phyloP scores from a whole-genome alignment of 2,888 invertebrate species.

The Apantesis nais region DNA sequence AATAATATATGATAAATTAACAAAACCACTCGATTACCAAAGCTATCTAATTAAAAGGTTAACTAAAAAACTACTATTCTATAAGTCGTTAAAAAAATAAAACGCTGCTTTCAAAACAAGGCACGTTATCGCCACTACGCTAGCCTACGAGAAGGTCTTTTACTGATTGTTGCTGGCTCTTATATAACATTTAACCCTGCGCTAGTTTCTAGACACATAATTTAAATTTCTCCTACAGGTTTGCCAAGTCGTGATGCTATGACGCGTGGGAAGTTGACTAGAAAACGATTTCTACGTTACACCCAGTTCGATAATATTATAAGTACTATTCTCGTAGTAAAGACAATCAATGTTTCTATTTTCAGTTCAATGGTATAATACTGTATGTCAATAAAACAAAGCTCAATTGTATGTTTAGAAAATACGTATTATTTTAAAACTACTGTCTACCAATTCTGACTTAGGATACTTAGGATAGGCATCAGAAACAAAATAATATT shows the following conservation, averaged over 20 bases:
- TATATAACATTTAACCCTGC: constrained; percentile 13
- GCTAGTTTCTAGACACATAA: constrained; percentile 10
- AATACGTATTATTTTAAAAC: constrained; percentile 5
- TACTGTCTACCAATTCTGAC: constrained; percentile 1
- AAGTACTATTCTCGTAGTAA: constrained; percentile 17
- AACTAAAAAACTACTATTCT: neutral
- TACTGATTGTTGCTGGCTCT: neutral
- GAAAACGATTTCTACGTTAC: constrained; percentile 39
- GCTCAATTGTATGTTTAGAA: constrained; percentile 1
- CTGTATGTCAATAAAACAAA: neutral
- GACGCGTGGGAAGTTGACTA: constrained; percentile 40
- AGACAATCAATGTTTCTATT: constrained; percentile 8
- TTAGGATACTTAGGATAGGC: neutral
- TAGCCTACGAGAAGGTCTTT: neutral
- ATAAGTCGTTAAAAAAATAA: neutral
- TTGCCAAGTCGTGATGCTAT: constrained; percentile 19
- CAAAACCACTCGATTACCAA: neutral
- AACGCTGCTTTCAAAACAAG: neutral
- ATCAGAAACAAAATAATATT: neutral
- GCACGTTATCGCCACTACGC: neutral
- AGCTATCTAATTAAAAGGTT: neutral
- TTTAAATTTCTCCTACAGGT: constrained; percentile 27
- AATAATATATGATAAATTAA: neutral
- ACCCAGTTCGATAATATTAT: constrained; percentile 20
- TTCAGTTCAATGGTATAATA: constrained; percentile 7